Evolutionary conservation across 2,888 invertebrate genomes (phyloP).

Genomic region (Leucozona laternaria): DNA sequence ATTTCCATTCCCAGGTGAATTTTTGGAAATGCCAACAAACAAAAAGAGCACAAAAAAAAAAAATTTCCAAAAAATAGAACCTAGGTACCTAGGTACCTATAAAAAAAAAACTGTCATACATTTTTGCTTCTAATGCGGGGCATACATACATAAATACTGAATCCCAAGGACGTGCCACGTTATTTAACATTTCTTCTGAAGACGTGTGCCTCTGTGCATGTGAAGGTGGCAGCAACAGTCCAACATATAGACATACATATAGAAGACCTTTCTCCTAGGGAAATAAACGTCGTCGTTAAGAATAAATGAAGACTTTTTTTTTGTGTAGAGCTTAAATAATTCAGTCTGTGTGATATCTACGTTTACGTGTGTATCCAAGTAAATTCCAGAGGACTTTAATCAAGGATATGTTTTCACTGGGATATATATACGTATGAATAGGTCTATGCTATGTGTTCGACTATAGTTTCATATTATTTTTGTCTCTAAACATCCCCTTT

Average conservation of each 20-base stretch:
- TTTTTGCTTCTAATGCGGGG: slow-evolving; percentile 60
- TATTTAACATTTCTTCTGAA: neutral
- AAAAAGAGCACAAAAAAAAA: slow-evolving; percentile 5
- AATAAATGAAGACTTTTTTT: slow-evolving; percentile 40
- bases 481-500: neutral
- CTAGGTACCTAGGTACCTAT: too few species aligned
- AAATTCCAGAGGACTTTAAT: slow-evolving; percentile 46
- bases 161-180: slow-evolving; percentile 60
- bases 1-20: slow-evolving; percentile 43
- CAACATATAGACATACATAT: neutral
- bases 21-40: slow-evolving; percentile 1
- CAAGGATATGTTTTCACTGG: slow-evolving; percentile 27
- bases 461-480: neutral
- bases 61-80: neutral
- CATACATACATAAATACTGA: slow-evolving; percentile 25
- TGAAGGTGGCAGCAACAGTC: slow-evolving; percentile 29
- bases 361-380: slow-evolving; percentile 39
- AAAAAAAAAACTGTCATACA: slow-evolving; percentile 14
- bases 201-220: slow-evolving; percentile 14
- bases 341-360: slow-evolving; percentile 53
- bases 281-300: slow-evolving; percentile 24
- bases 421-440: neutral
- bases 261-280: slow-evolving; percentile 16
- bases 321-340: slow-evolving; percentile 57
- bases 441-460: too few species aligned